Conservation (phyloP, 1,140 invertebrate genomes). For the Pemphigus obesinymphae region DNA sequence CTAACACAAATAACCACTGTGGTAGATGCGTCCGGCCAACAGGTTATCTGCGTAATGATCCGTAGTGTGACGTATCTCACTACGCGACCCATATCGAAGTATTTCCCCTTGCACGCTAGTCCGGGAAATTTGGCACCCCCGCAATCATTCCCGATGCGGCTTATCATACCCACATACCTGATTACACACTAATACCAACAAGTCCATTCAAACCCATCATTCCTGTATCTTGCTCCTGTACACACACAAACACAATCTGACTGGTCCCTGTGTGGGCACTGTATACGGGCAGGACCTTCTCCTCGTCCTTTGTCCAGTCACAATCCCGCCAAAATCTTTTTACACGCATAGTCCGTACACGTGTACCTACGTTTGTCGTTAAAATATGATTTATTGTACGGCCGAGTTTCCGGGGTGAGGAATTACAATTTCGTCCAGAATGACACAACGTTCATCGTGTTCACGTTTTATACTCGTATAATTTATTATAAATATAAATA, state of each 20-base stretch:
- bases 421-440: background rate
- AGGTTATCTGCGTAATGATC: constrained; percentile 22
- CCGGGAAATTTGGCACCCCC: too few relatives aligned
- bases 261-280: background rate
- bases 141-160: too few relatives aligned
- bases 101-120: too few relatives aligned
- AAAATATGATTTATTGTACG: constrained; percentile 20
- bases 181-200: background rate
- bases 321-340: background rate
- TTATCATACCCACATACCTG: constrained; percentile 11
- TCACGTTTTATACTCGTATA: too few relatives aligned
- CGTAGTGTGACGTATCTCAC: background rate
- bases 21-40: too few relatives aligned
- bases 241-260: background rate
- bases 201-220: too few relatives aligned
- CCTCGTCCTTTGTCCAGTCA: background rate
- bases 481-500: too few relatives aligned
- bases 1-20: too few relatives aligned
- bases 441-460: too few relatives aligned
- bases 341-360: background rate
- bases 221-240: too few relatives aligned
- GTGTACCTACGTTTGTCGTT: background rate
- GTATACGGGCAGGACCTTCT: background rate
- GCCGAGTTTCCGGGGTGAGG: background rate
- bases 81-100: background rate